Conservation (phyloP, 2,113 vertebrate species). For the Xiphophorus couchianus region DNA sequence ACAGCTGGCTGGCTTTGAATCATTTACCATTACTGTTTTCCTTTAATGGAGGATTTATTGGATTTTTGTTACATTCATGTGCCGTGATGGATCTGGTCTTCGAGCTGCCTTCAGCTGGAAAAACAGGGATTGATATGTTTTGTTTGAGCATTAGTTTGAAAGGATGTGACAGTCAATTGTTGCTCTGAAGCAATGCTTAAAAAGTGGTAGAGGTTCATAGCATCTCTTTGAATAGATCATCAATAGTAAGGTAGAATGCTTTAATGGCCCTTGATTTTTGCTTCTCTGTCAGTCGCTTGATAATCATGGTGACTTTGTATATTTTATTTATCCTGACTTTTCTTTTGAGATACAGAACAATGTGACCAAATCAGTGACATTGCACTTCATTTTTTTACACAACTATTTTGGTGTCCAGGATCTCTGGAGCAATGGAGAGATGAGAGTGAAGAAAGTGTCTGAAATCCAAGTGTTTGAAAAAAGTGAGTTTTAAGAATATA, state of each 20-base stretch:
- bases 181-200: neutral
- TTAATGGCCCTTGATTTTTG: neutral
- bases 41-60: constrained; percentile 68
- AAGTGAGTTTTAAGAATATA: neutral
- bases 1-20: constrained; percentile 69
- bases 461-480: neutral
- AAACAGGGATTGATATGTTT: constrained; percentile 50
- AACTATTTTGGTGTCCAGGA: neutral
- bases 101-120: constrained; percentile 53
- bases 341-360: neutral
- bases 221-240: neutral
- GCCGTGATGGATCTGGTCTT: constrained; percentile 46
- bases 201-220: neutral
- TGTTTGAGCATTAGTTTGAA: constrained; percentile 21
- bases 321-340: neutral
- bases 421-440: neutral
- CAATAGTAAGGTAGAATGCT: neutral
- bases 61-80: constrained; percentile 63
- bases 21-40: constrained; percentile 52
- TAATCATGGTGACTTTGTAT: neutral
- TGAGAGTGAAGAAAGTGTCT: neutral
- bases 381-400: neutral
- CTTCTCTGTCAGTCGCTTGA: neutral
- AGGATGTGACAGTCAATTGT: constrained; percentile 15
- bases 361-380: neutral